Conservation (phyloP, 2,797 vertebrate genomes). For the Galago senegalensis region DNA sequence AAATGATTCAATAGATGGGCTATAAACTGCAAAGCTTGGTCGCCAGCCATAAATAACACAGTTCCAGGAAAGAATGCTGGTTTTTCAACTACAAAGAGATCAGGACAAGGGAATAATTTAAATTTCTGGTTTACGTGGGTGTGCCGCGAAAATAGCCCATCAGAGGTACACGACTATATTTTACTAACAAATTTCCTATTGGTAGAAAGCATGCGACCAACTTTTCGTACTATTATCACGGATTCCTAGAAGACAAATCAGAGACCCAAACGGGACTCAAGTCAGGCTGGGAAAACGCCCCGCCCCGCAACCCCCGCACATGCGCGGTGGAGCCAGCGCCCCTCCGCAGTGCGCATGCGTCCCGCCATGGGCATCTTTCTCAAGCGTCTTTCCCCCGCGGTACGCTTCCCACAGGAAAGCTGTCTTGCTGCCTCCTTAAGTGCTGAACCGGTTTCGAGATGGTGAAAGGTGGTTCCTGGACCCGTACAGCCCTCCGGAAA, state of each 20-base stretch:
- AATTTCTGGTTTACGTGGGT: neutral
- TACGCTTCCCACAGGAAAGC: neutral
- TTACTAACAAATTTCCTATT: neutral
- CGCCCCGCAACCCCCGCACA: neutral
- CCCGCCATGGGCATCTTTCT: accelerated
- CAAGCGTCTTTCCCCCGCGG: accelerated
- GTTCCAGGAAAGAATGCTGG: neutral
- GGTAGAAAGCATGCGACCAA: neutral
- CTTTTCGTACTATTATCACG: neutral
- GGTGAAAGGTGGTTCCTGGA: neutral
- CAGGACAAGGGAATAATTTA: neutral
- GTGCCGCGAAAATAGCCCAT: neutral
- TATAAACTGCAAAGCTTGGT: neutral
- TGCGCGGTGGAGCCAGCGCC: neutral
- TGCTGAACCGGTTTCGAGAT: neutral
- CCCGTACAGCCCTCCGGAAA: accelerated
- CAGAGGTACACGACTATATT: neutral
- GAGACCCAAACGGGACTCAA: accelerated
- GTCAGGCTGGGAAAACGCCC: accelerated
- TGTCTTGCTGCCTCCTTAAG: no score
- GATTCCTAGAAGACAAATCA: neutral
- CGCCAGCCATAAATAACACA: neutral
- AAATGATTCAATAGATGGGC: neutral
- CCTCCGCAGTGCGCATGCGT: neutral
- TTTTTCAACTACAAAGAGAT: neutral